phyloP scores from a whole-genome alignment of 2,888 invertebrate genomes.

The Drosophila macrospina region DNA sequence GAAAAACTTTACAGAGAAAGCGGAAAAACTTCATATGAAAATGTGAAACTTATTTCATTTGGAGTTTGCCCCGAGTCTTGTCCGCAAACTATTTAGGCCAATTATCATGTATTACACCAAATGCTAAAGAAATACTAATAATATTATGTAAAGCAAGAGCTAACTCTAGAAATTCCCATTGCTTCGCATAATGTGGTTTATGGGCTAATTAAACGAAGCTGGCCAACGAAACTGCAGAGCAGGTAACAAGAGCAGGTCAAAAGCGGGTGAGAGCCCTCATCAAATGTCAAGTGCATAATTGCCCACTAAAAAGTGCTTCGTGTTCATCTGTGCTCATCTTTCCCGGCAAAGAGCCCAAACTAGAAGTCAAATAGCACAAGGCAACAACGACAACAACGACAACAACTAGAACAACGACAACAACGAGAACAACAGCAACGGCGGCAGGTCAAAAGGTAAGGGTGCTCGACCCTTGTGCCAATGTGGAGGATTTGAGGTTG shows the following conservation, averaged over 20 bases:
- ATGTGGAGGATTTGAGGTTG: constrained; percentile 10
- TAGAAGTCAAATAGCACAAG: constrained; percentile 38
- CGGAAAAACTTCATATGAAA: too few relatives aligned
- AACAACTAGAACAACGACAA: constrained; percentile 26
- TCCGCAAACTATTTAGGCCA: too few relatives aligned
- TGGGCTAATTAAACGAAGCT: constrained; percentile 49
- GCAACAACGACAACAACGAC: constrained; percentile 31
- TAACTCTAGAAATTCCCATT: not conserved
- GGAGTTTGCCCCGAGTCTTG: too few relatives aligned
- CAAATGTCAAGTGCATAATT: constrained; percentile 81
- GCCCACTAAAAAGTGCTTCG: constrained; percentile 54
- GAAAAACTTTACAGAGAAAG: too few relatives aligned
- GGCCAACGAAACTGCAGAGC: constrained; percentile 35
- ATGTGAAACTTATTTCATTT: too few relatives aligned
- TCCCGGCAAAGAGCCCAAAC: constrained; percentile 45
- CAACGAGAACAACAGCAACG: too few relatives aligned
- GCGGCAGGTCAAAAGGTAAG: constrained; percentile 37
- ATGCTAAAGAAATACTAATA: too few relatives aligned
- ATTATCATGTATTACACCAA: too few relatives aligned
- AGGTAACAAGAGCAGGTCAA: constrained; percentile 35
- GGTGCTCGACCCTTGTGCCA: constrained; percentile 34
- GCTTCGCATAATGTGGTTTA: constrained; percentile 14
- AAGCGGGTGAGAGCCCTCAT: constrained; percentile 55
- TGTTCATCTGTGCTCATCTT: constrained; percentile 32
- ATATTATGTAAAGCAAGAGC: too few relatives aligned